These are phyloP conservation scores for Dunckerocampus dactyliophorus DNA, from an alignment of 2,113 vertebrate species.

Conservation along the genomic window DNA sequence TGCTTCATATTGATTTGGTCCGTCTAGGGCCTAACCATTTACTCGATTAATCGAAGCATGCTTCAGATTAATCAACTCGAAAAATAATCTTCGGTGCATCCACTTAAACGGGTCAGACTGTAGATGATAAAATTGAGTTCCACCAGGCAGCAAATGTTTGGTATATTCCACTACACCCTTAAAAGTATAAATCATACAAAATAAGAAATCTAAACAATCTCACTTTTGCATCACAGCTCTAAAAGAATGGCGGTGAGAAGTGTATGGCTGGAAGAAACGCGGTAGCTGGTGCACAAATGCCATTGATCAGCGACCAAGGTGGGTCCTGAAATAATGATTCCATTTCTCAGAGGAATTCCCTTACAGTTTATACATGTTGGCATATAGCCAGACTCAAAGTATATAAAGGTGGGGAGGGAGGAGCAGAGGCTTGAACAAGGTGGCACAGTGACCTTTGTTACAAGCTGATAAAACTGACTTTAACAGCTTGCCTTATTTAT, in stretches of 20 bases:
- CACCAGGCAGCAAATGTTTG: too few relatives aligned
- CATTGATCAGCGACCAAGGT: conserved; percentile 3
- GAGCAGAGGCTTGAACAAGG: conserved; percentile 13
- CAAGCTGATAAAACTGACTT: conserved; percentile 11
- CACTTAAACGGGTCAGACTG: too few relatives aligned
- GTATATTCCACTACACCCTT: too few relatives aligned
- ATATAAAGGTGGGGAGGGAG: not conserved
- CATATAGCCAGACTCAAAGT: not conserved
- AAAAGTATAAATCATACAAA: too few relatives aligned
- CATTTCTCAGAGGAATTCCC: conserved; percentile 28
- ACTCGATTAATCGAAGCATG: too few relatives aligned
- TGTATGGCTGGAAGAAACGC: not conserved
- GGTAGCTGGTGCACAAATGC: not conserved
- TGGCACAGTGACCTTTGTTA: not conserved
- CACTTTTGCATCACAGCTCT: not conserved
- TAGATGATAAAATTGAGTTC: too few relatives aligned
- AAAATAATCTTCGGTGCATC: too few relatives aligned
- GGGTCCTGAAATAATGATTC: conserved; percentile 3
- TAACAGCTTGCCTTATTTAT: conserved; percentile 17
- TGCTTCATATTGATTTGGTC: too few relatives aligned
- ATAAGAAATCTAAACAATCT: not conserved
- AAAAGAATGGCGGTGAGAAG: not conserved
- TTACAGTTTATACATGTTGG: not conserved
- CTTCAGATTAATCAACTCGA: too few relatives aligned
- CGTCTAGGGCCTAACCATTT: too few relatives aligned